Percentiles rank a stretch among this genome's conserved stretches.
Evolutionary conservation across 2,797 vertebrate genomes (phyloP).

Genomic region (Platyrinchus mystaceus): DNA sequence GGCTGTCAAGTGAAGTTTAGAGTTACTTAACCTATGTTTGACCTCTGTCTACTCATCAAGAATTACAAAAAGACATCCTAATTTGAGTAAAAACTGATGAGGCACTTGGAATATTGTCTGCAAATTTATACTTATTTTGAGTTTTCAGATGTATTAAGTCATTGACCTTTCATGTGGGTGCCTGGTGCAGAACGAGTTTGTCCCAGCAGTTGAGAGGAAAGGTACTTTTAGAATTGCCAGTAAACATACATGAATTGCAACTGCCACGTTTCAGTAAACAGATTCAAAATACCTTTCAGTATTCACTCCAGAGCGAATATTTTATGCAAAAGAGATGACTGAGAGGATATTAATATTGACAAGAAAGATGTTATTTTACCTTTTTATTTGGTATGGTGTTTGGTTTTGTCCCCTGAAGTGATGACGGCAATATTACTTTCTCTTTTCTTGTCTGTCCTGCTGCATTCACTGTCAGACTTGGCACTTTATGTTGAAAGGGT

Average conservation of each 20-base stretch:
- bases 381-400: constrained; percentile 74
- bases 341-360: background rate
- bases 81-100: background rate
- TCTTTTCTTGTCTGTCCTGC: constrained; percentile 76
- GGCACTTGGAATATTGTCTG: background rate
- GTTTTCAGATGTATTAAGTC: background rate
- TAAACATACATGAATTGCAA: background rate
- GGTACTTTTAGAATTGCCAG: background rate
- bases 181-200: background rate
- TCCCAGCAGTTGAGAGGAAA: background rate
- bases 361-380: constrained; percentile 65
- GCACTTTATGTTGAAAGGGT: background rate
- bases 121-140: background rate
- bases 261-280: background rate
- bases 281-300: background rate
- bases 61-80: background rate
- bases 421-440: constrained; percentile 78
- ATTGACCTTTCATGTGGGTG: background rate
- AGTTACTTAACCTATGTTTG: background rate
- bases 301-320: background rate
- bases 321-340: background rate
- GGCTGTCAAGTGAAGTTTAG: background rate
- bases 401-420: constrained; percentile 75
- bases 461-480: constrained; percentile 73
- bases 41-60: background rate